Conservation (phyloP, 2,888 invertebrate species). For the Spialia ferax region DNA sequence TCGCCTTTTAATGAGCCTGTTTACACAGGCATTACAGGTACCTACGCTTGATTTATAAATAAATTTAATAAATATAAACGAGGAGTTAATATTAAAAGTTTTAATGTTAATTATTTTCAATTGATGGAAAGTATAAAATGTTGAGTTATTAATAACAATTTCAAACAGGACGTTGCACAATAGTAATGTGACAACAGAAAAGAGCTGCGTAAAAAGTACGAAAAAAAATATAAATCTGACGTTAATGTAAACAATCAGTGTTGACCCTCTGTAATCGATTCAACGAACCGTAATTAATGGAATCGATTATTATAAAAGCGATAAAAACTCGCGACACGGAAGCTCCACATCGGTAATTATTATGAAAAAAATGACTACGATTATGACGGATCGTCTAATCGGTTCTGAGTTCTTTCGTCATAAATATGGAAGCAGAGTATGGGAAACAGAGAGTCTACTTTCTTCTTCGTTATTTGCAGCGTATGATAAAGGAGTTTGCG, state of each 20-base stretch:
- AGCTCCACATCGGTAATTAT: constrained; percentile 65
- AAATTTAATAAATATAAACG: background rate
- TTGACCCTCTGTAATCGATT: constrained; percentile 68
- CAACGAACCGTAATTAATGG: constrained; percentile 66
- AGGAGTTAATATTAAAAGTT: background rate
- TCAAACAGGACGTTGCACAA: constrained; percentile 6
- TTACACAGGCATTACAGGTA: constrained; percentile 57
- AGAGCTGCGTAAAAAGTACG: constrained; percentile 1
- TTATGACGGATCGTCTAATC: constrained; percentile 71
- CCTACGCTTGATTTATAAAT: constrained; percentile 2
- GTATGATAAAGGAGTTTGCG: constrained; percentile 33
- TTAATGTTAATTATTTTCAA: background rate
- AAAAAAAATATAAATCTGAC: constrained; percentile 29
- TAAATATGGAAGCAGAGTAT: constrained; percentile 63
- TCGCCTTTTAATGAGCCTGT: constrained; percentile 81
- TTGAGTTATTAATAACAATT: background rate
- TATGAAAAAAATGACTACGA: constrained; percentile 64
- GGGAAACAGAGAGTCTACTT: constrained; percentile 76
- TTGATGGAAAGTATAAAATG: background rate
- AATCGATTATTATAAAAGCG: constrained; percentile 68
- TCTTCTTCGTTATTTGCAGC: constrained; percentile 57
- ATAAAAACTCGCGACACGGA: constrained; percentile 74
- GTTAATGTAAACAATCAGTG: constrained; percentile 42
- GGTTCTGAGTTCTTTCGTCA: constrained; percentile 60
- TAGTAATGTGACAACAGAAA: background rate